Evolutionary conservation across 2,113 vertebrate genomes (phyloP).

Genomic region (Ammospiza nelsoni): DNA sequence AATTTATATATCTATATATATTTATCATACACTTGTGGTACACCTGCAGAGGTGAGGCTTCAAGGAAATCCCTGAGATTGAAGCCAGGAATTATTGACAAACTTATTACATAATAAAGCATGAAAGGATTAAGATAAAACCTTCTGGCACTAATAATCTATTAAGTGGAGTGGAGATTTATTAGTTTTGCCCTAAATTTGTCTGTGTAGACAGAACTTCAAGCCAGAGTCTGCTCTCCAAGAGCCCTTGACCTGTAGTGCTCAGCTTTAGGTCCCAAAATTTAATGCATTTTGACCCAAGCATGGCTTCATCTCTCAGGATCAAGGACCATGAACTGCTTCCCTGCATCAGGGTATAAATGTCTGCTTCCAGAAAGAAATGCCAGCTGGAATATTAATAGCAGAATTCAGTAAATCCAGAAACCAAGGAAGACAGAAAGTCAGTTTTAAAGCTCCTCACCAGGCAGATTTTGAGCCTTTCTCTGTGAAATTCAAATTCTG

Average conservation of each 20-base stretch:
- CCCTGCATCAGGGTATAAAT: background rate
- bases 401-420: background rate
- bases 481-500: background rate
- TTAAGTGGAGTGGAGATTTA: background rate
- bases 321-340: background rate
- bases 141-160: background rate
- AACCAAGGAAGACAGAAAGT: background rate
- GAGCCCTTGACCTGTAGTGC: background rate
- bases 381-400: background rate
- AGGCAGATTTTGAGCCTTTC: background rate
- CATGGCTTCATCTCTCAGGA: background rate
- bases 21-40: fast-evolving
- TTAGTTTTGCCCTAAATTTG: background rate
- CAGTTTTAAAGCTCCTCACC: background rate
- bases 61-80: background rate
- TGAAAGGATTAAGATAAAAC: background rate
- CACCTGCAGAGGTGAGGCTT: background rate
- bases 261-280: background rate
- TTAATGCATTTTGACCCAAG: background rate
- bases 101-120: background rate
- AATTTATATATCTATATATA: fast-evolving
- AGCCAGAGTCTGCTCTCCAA: background rate
- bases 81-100: background rate
- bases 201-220: background rate
- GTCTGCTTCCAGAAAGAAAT: background rate